Evolutionary conservation across 2,888 invertebrate species (phyloP), one percentile per base, ranked within the genome.

Genomic region (Erebia palarica): DNA sequence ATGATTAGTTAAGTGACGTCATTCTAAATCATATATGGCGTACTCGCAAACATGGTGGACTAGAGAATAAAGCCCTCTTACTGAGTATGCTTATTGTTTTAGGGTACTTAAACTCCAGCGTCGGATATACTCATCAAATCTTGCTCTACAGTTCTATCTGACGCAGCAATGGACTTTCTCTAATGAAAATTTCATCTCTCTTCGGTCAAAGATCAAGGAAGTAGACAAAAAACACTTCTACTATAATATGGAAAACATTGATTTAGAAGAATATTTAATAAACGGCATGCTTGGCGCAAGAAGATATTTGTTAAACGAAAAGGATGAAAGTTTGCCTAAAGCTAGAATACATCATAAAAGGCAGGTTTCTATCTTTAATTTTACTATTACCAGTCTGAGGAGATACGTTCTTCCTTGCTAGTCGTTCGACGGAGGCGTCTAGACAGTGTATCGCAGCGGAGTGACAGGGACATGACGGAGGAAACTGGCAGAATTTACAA

Each of bases 81-180:
- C 36, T 36, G 36, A 36, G 36, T 36, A 36, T 27, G 27, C 7
- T 36, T 49, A 36, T 59, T 21, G 14, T 59, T 67, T 18, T 51
- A 98, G 98, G 89, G 91, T 98, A 73, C 87, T 97, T 11, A 96
- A 95, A 85, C 82, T 98, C 44, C 98, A 98, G 83, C 94, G 96
- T n/a, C 95, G 96, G 77, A 96, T 98, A 64, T 97, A 96, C 86
- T 94, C 94, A 36, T 96, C 97, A 0, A 96, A 96, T 80, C 89
- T 93, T 68, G 96, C 96, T 0, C 84, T 98, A 2, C 91, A 94
- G 14, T 96, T 96, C 84, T 98, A 97, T 82, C 93, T 96, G 1
- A 94, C 93, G 0, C 95, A 96, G 78, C 94, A 96, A 75, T 99
- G 98, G 98, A 89, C 89, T 0, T 97, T 98, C 79, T 85, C 89